Percentiles rank a stretch among this genome's conserved stretches.
Conservation (phyloP, 2,797 vertebrate species). For the Staurois parvus region DNA sequence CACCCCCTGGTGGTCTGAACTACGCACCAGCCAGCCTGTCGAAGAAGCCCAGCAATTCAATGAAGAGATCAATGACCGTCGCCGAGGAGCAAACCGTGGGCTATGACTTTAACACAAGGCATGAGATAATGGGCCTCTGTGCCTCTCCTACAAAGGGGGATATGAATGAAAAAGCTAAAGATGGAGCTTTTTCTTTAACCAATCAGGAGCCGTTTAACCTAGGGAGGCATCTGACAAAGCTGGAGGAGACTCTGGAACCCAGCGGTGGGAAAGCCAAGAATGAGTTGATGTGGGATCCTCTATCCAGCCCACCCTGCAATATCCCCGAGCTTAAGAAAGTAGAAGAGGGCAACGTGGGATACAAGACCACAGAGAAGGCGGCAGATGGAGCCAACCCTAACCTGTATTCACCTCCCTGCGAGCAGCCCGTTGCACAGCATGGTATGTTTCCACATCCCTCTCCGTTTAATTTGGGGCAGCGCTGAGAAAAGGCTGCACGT, state of each 20-base stretch:
- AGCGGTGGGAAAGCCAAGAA: slow-evolving; percentile 59
- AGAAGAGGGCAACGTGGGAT: background rate
- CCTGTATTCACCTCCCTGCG: background rate
- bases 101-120: background rate
- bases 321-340: background rate
- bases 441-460: slow-evolving; percentile 3
- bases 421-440: background rate
- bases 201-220: slow-evolving; percentile 66
- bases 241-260: slow-evolving; percentile 76
- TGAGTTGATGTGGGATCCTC: slow-evolving; percentile 37
- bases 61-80: slow-evolving; percentile 88
- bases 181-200: slow-evolving; percentile 58
- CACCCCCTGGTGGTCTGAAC: slow-evolving; percentile 69
- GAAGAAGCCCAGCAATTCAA: slow-evolving; percentile 67
- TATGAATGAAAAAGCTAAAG: slow-evolving; percentile 8
- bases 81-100: slow-evolving; percentile 81
- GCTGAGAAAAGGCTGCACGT: too few relatives aligned
- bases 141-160: background rate
- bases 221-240: slow-evolving; percentile 68
- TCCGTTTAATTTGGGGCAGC: too few relatives aligned
- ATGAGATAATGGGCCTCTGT: background rate
- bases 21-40: slow-evolving; percentile 63
- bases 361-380: background rate
- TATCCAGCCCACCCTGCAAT: background rate
- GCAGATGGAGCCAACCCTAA: background rate